Evolutionary conservation across 23 tunicate species (phyloP).

Genomic region (Ascidia mentula): DNA sequence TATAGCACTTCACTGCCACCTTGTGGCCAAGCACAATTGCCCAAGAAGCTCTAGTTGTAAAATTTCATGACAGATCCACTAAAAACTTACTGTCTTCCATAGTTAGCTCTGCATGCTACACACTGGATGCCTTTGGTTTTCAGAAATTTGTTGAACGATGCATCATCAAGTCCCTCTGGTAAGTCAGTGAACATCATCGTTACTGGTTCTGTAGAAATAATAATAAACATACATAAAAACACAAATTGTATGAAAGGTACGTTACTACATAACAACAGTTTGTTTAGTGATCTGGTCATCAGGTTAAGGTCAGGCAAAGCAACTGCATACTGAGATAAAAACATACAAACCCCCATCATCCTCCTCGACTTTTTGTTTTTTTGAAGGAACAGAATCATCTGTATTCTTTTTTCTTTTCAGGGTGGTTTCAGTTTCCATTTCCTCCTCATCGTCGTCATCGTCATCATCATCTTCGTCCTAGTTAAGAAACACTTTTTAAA

Average conservation of each 20-base stretch:
- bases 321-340: not conserved
- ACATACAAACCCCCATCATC: not conserved
- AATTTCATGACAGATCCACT: not conserved
- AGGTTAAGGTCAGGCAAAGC: no score
- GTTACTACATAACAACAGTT: no score
- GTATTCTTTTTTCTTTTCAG: constrained; percentile 27
- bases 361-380: constrained; percentile 40
- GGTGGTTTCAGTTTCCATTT: constrained; percentile 26
- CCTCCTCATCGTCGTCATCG: constrained; percentile 58
- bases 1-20: constrained; percentile 14
- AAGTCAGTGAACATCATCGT: constrained; percentile 62
- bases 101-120: constrained; percentile 62
- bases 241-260: no score
- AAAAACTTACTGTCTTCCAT: constrained; percentile 50
- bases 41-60: constrained; percentile 26
- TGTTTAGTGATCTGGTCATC: no score
- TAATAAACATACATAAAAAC: no score
- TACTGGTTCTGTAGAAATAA: constrained; percentile 36
- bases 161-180: constrained; percentile 65
- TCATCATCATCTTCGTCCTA: constrained; percentile 40
- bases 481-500: not conserved
- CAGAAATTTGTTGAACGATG: constrained; percentile 49
- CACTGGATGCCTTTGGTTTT: constrained; percentile 61
- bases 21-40: constrained; percentile 25
- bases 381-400: constrained; percentile 4